These are phyloP conservation scores for Scolopax mira DNA, from an alignment of 2,113 vertebrate genomes.

Conservation along the genomic window DNA sequence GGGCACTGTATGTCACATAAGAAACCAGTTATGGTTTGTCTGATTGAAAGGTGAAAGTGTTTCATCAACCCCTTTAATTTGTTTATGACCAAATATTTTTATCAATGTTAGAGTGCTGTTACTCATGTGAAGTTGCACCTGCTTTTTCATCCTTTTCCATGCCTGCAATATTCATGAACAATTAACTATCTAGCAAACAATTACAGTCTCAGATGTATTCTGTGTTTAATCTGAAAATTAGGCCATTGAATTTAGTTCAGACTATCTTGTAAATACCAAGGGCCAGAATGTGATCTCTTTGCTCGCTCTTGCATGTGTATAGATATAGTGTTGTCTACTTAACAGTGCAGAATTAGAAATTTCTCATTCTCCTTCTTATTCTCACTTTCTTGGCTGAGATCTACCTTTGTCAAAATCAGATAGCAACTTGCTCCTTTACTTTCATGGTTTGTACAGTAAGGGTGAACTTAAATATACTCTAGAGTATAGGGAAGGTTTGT, in stretches of 20 bases:
- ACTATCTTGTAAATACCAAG: background rate
- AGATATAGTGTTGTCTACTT: background rate
- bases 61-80: background rate
- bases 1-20: background rate
- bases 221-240: background rate
- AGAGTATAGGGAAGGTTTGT: background rate
- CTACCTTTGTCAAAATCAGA: background rate
- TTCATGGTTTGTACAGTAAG: background rate
- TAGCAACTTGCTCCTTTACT: background rate
- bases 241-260: background rate
- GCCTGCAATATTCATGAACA: background rate
- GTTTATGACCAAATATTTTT: background rate
- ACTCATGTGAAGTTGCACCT: background rate
- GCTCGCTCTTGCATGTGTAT: background rate
- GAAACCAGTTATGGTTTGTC: background rate
- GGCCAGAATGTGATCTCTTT: background rate
- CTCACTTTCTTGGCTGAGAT: background rate
- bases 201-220: background rate
- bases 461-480: background rate
- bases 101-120: background rate
- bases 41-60: background rate
- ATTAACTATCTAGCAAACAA: background rate
- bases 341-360: background rate
- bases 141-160: background rate
- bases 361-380: background rate